Percentiles rank a stretch among this genome's conserved stretches.
These are phyloP conservation scores for Muscina levida DNA, from an alignment of 2,888 invertebrate genomes.

Conservation along the genomic window DNA sequence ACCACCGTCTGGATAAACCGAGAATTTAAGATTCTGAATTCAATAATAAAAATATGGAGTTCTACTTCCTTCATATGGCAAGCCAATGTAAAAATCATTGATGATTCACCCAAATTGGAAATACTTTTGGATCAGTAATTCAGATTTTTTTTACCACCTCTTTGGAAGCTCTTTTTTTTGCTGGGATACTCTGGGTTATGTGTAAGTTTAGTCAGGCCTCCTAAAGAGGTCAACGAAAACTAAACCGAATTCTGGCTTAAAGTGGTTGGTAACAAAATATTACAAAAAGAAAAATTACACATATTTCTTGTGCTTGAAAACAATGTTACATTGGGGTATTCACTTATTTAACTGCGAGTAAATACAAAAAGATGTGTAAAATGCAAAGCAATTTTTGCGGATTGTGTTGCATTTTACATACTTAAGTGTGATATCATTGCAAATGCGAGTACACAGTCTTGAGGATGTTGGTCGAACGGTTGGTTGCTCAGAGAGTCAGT, in stretches of 20 bases:
- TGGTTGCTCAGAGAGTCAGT: background rate
- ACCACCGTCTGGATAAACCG: too few species aligned
- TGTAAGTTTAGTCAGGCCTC: too few species aligned
- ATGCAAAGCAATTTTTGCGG: background rate
- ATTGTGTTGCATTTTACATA: background rate
- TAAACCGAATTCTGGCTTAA: conserved; percentile 12
- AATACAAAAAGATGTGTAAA: background rate
- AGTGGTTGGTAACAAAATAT: background rate
- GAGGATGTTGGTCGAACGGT: conserved; percentile 37
- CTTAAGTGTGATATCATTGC: too few species aligned
- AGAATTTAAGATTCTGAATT: too few species aligned
- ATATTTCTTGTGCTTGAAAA: background rate
- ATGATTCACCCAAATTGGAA: too few species aligned
- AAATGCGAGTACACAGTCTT: background rate
- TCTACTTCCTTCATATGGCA: too few species aligned
- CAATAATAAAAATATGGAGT: too few species aligned
- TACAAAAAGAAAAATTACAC: background rate
- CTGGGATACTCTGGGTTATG: too few species aligned
- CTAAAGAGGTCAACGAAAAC: conserved; percentile 7
- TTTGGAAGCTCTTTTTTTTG: too few species aligned
- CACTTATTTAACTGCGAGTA: background rate
- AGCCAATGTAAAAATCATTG: too few species aligned
- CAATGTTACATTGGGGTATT: background rate
- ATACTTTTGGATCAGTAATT: too few species aligned
- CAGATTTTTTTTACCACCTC: too few species aligned